Evolutionary conservation across 2,888 invertebrate species (phyloP).

Genomic region (Catocala fraxini): DNA sequence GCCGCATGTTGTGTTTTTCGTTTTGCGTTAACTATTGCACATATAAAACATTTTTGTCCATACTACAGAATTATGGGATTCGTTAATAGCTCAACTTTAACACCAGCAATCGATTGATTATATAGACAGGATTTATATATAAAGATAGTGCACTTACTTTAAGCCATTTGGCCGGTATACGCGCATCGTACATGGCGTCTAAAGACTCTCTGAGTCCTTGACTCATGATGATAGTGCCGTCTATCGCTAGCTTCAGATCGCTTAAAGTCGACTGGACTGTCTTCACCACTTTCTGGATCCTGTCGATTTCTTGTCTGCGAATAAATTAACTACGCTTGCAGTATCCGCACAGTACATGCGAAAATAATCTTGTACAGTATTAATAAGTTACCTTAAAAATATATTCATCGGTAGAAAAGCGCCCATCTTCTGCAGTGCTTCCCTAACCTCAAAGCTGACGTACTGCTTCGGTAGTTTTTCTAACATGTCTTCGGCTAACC

Average conservation of each 20-base stretch:
- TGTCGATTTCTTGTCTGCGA: slow-evolving; percentile 91
- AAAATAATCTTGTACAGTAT: too few species aligned
- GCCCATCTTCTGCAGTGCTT: slow-evolving; percentile 96
- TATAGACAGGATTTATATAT: too few species aligned
- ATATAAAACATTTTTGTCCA: too few species aligned
- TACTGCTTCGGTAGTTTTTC: slow-evolving; percentile 93
- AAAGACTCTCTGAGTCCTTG: slow-evolving; percentile 95
- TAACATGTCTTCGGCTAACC: slow-evolving; percentile 97
- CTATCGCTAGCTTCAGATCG: slow-evolving; percentile 97
- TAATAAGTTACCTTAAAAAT: slow-evolving; percentile 89
- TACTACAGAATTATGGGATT: too few species aligned
- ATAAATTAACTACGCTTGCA: slow-evolving; percentile 26
- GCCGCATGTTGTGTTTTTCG: too few species aligned
- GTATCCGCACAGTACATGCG: too few species aligned
- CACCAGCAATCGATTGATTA: too few species aligned
- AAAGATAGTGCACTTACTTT: slow-evolving; percentile 86
- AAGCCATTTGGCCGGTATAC: slow-evolving; percentile 97
- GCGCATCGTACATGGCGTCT: slow-evolving; percentile 98
- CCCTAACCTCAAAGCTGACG: slow-evolving; percentile 95
- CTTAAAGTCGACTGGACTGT: slow-evolving; percentile 93
- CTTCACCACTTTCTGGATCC: slow-evolving; percentile 95
- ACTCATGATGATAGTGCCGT: slow-evolving; percentile 99
- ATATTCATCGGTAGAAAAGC: slow-evolving; percentile 98
- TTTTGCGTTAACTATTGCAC: too few species aligned
- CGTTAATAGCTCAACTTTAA: too few species aligned